These are phyloP conservation scores for Deladenus siricidicola DNA, from an alignment of 2,888 invertebrate species.

Conservation along the genomic window DNA sequence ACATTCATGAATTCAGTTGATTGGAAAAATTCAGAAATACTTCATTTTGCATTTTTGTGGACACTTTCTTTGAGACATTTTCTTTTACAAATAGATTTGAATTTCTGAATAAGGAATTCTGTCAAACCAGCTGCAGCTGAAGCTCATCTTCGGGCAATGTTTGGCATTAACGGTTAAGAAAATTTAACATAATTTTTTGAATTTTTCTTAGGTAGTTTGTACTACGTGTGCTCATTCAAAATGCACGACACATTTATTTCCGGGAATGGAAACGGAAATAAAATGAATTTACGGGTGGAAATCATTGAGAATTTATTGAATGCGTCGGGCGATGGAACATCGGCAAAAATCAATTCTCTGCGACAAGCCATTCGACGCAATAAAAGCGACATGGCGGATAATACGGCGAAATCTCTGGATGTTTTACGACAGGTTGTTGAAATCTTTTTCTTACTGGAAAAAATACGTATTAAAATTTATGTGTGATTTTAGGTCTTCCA, in stretches of 20 bases:
- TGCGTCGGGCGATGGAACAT: constrained; percentile 26
- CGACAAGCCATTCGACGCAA: constrained; percentile 35
- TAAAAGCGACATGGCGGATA: constrained; percentile 46
- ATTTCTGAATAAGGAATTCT: too few relatives aligned
- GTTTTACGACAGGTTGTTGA: constrained; percentile 45
- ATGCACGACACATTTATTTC: constrained; percentile 15
- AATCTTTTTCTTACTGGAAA: constrained; percentile 2
- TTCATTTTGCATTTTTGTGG: too few relatives aligned
- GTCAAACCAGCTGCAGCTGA: too few relatives aligned
- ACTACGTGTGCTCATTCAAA: too few relatives aligned
- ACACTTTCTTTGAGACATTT: too few relatives aligned
- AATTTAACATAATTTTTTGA: too few relatives aligned
- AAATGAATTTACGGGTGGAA: constrained; percentile 44
- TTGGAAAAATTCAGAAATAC: too few relatives aligned
- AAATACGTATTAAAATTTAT: not conserved
- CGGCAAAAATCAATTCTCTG: constrained; percentile 24
- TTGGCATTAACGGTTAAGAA: too few relatives aligned
- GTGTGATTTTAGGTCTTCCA: constrained; percentile 23
- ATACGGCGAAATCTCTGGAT: constrained; percentile 40
- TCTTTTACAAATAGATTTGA: too few relatives aligned
- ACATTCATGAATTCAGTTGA: too few relatives aligned
- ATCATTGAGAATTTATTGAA: constrained; percentile 40
- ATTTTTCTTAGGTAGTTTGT: too few relatives aligned
- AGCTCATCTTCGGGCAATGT: too few relatives aligned
- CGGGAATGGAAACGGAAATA: constrained; percentile 49